Evolutionary conservation across 2,888 invertebrate species (phyloP), one percentile per base, ranked within the genome.

Genomic region (Amiota mariae): DNA sequence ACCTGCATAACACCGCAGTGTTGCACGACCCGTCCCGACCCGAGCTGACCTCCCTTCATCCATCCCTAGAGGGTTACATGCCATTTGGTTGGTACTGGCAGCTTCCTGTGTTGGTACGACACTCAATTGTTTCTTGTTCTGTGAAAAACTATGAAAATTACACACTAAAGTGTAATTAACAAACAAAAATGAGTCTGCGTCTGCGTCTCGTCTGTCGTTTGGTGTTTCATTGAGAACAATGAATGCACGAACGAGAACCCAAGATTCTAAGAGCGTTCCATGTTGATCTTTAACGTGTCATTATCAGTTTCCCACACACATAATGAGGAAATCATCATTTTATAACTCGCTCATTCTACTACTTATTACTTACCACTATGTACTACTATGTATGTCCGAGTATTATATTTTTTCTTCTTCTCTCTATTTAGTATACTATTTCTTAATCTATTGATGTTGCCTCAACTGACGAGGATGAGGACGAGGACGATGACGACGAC

Each of bases 111-210:
- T 76, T 79, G 75, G 77, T 66, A 72, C 68, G 36, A n/a, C 11
- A 20, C 18, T 56, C 47, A 47, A 77, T 73, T 68, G 75, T 73
- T 75, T 77, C 78, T 81, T 83, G 86, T 86, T 81, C 87, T 81
- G 85, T 85, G 87, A 85, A 84, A 85, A 84, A 83, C 87, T 84
- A 83, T 85, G 87, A 85, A 84, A 85, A 84, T 81, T 80, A 82
- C 79, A 85, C 79, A 84, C 79, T 80, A 81, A 84, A 80, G 80
- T 82, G 83, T 80, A 85, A 85, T 85, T 83, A 85, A 83, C 85
- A 83, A 83, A 85, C 83, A 84, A 81, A 79, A 84, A 79, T 85
- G 86, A 83, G 80, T 85, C 83, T 85, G 61, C 68, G 83, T 85
- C 15, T 61, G 61, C 10, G 24, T 20, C 18, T 20, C 12, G 61